Evolutionary conservation across 2,113 vertebrate genomes (phyloP).

Genomic region (Pontoporia blainvillei): DNA sequence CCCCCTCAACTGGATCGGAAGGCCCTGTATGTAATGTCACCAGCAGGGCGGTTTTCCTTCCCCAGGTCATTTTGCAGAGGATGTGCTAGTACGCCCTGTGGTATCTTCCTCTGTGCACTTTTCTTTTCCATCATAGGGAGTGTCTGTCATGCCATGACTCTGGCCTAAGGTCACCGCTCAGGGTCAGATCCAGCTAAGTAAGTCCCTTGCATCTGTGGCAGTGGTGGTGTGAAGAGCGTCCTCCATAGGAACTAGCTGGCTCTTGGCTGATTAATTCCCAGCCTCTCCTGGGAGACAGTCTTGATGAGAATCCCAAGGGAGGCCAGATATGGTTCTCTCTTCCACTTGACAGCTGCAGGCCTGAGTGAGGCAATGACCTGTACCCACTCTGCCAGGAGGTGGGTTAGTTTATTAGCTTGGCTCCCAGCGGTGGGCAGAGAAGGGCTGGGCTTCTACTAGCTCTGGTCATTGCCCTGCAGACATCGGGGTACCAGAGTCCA

Average conservation of each 20-base stretch:
- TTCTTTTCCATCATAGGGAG: not conserved
- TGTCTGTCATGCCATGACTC: not conserved
- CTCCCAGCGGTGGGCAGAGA: not conserved
- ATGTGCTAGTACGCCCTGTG: not conserved
- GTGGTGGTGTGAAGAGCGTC: not conserved
- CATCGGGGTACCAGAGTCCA: not conserved
- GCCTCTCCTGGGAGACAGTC: not conserved
- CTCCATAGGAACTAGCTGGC: not conserved
- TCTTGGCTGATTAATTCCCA: slow-evolving; percentile 35
- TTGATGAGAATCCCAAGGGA: not conserved
- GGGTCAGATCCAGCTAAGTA: not conserved
- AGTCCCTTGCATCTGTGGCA: not conserved
- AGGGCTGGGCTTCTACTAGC: not conserved
- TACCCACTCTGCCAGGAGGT: not conserved
- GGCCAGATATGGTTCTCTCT: not conserved
- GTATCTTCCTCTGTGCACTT: slow-evolving; percentile 13
- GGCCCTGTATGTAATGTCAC: not conserved
- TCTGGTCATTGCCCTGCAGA: not conserved
- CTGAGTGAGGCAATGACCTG: not conserved
- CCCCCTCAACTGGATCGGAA: not conserved
- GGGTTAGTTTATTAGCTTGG: not conserved
- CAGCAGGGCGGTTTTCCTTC: not conserved
- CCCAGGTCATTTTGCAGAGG: not conserved
- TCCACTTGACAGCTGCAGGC: not conserved
- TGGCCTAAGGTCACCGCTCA: not conserved